Base-by-base conservation (phyloP, 1,140 invertebrate genomes). In the Polypedilum pembai region DNA sequence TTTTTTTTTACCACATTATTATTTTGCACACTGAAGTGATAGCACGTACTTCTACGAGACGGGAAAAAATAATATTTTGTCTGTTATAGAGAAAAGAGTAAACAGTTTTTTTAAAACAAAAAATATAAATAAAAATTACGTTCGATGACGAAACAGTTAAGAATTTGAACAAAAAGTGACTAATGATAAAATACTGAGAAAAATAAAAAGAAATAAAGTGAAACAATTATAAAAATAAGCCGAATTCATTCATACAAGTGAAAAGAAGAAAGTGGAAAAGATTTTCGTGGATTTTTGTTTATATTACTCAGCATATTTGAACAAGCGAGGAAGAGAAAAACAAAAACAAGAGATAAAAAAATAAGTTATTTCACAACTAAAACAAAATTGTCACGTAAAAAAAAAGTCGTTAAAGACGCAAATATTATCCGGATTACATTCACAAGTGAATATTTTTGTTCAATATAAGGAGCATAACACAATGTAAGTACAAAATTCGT, bases 1-100 rank as follows among this genome's bases (percentile, higher is more conserved):
- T 56, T 56, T 56, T 56, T 56, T 56, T 56, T 20, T 20, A 69
- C 65, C 65, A 69, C 65, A 69, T 69, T 69, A 18, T 69, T 69
- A 69, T 69, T 69, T 69, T 69, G 65, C 65, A 69, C 20, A 18
- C 10, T 18, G 65, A 69, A 69, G 17, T 21, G 65, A 69, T 21
- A 69, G 20, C 17, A 69, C 65, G 45, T 56, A 56, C 3, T 56
- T 56, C n/a, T 56, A 12, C 45, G 45, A 56, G 45, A 56, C 45
- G 24, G 24, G 24, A 3, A 5, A 33, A 33, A 33, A 3, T 33
- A 33, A 3, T 33, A 33, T 33, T 33, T 56, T 56, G 45, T 56
- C 45, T 12, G 45, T 56, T 56, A n/a, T n/a, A n/a, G n/a, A n/a
- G n/a, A n/a, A 15, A 56, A 56, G 45, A 56, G 24, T 5, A 33